Evolutionary conservation across 2,113 vertebrate species (phyloP).

Genomic region (Gadus chalcogrammus): DNA sequence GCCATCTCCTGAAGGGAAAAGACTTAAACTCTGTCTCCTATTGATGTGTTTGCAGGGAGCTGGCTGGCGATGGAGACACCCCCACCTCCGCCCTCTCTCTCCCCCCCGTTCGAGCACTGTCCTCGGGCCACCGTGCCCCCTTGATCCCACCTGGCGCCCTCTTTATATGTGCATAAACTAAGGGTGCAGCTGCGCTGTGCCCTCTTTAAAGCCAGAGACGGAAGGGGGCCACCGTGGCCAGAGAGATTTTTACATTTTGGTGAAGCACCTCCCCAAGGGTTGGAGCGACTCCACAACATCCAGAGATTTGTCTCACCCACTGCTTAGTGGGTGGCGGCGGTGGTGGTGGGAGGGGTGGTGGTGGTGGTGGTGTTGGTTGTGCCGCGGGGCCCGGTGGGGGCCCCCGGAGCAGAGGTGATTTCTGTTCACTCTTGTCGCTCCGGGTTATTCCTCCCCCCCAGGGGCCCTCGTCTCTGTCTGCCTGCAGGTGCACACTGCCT

Average conservation of each 20-base stretch:
- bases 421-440: conserved; percentile 47
- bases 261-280: conserved; percentile 66
- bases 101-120: conserved; percentile 30
- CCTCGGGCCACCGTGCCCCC: background rate
- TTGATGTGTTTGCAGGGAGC: conserved; percentile 52
- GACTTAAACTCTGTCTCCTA: conserved; percentile 50
- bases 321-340: too few species aligned
- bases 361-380: too few species aligned
- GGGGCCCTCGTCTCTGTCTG: conserved; percentile 6
- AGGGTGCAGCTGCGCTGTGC: too few species aligned
- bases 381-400: conserved; percentile 33
- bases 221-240: too few species aligned
- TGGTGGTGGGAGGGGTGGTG: too few species aligned
- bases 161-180: conserved; percentile 65
- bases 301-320: conserved; percentile 64
- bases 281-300: conserved; percentile 39
- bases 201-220: too few species aligned
- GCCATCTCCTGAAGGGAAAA: conserved; percentile 55
- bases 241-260: conserved; percentile 30
- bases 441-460: conserved; percentile 32
- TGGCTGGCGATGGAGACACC: conserved; percentile 43
- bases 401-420: conserved; percentile 44
- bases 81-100: conserved; percentile 10
- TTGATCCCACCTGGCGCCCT: too few species aligned
- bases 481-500: conserved; percentile 17